Evolutionary conservation across 2,113 vertebrate species (phyloP).

Genomic region (Chionomys nivalis): DNA sequence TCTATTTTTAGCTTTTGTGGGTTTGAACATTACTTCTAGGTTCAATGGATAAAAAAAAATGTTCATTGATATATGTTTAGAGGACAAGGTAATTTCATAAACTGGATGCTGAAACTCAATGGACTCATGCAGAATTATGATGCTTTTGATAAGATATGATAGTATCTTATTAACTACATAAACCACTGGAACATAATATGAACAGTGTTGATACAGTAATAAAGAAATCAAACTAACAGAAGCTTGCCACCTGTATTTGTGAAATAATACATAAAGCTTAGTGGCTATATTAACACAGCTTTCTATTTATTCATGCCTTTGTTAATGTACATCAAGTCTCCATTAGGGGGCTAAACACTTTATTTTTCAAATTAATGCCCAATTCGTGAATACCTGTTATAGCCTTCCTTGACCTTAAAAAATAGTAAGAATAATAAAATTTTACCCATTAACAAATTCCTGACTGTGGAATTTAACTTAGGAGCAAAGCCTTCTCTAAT

Average conservation of each 20-base stretch:
- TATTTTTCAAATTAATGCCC: conserved; percentile 64
- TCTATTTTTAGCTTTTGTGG: conserved; percentile 74
- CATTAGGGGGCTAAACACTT: conserved; percentile 23
- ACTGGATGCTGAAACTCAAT: conserved; percentile 41
- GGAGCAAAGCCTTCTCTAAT: conserved; percentile 30
- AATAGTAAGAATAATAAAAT: conserved; percentile 30
- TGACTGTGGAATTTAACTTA: conserved; percentile 21
- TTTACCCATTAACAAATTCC: conserved; percentile 2
- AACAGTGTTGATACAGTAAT: conserved; percentile 44
- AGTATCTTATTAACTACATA: conserved; percentile 41
- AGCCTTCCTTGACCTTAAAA: conserved; percentile 24
- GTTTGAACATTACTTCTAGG: conserved; percentile 64
- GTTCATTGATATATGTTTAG: conserved; percentile 66
- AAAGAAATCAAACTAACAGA: conserved; percentile 53
- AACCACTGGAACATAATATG: conserved; percentile 50
- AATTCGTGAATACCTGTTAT: conserved; percentile 49
- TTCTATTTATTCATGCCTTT: conserved; percentile 50
- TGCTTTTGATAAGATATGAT: conserved; percentile 44
- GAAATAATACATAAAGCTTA: conserved; percentile 35
- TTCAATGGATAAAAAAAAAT: conserved; percentile 60
- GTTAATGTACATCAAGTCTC: conserved; percentile 51
- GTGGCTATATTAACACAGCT: background rate
- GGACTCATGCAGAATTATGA: conserved; percentile 49
- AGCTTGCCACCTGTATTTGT: conserved; percentile 46
- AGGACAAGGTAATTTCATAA: conserved; percentile 67